phyloP scores from a whole-genome alignment of 2,113 vertebrate species.

The Abramis brama region DNA sequence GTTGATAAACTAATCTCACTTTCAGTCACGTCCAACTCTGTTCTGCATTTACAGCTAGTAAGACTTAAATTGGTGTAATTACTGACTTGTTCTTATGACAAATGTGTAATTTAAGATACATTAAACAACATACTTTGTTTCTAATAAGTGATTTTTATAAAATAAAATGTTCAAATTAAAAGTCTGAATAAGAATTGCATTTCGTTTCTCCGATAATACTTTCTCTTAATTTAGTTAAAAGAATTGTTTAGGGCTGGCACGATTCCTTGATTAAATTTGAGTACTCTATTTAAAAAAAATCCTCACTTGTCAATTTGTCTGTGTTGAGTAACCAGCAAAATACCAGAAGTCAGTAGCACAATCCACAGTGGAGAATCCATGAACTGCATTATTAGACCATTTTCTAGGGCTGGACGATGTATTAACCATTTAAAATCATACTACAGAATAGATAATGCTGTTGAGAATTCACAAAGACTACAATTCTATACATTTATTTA shows the following conservation, averaged over 20 bases:
- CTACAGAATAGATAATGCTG: too few relatives aligned
- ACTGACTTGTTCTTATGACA: background rate
- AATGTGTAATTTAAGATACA: background rate
- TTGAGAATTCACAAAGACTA: too few relatives aligned
- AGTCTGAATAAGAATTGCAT: background rate
- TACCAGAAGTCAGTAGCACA: too few relatives aligned
- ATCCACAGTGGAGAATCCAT: too few relatives aligned
- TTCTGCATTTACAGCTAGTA: background rate
- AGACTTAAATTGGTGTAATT: background rate
- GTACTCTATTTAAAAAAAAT: too few relatives aligned
- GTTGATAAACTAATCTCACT: background rate
- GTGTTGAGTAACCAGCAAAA: too few relatives aligned
- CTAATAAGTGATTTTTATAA: background rate
- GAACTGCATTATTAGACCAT: too few relatives aligned
- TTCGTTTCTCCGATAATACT: background rate
- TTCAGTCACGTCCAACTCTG: background rate
- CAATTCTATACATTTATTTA: too few relatives aligned
- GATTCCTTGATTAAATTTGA: too few relatives aligned
- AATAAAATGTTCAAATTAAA: background rate
- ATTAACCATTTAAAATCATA: too few relatives aligned
- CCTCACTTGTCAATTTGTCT: too few relatives aligned
- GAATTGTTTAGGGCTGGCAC: background rate
- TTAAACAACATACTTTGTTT: background rate
- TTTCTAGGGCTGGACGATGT: too few relatives aligned
- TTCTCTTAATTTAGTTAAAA: background rate